Evolutionary conservation across 2,797 vertebrate genomes (phyloP).

Genomic region (Sebastes ruberrimus): DNA sequence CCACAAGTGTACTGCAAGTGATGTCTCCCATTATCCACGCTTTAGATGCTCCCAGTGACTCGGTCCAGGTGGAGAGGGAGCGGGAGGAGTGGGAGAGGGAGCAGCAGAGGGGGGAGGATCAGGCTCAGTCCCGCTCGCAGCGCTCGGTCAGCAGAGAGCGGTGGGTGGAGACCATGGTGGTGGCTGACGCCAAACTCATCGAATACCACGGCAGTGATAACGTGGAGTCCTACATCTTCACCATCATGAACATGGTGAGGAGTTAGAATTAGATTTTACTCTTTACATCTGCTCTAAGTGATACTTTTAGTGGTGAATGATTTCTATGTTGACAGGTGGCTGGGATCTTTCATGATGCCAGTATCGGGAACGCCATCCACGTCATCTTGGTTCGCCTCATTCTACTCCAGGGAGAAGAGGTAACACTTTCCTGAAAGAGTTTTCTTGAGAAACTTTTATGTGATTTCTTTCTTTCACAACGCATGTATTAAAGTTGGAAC

Average conservation of each 20-base stretch:
- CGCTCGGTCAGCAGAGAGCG: slow-evolving; percentile 95
- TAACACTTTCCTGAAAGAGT: slow-evolving; percentile 60
- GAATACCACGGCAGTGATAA: slow-evolving; percentile 94
- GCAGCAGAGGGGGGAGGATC: slow-evolving; percentile 55
- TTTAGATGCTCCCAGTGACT: slow-evolving; percentile 81
- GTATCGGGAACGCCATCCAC: slow-evolving; percentile 96
- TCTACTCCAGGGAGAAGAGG: slow-evolving; percentile 95
- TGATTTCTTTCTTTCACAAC: background rate
- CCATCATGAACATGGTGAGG: slow-evolving; percentile 98
- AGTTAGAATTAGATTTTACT: background rate
- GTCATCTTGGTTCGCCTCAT: slow-evolving; percentile 95
- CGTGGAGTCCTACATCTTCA: slow-evolving; percentile 96
- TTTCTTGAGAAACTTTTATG: background rate
- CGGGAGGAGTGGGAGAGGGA: slow-evolving; percentile 88
- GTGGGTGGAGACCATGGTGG: slow-evolving; percentile 98
- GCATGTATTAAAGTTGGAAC: background rate
- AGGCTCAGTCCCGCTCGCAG: slow-evolving; percentile 67
- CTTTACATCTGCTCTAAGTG: background rate
- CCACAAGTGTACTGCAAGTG: background rate
- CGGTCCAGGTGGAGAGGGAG: slow-evolving; percentile 78
- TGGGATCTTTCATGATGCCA: slow-evolving; percentile 94
- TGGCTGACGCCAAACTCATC: slow-evolving; percentile 96
- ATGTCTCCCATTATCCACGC: slow-evolving; percentile 25
- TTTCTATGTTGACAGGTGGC: slow-evolving; percentile 84
- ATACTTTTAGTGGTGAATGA: background rate